phyloP scores from a whole-genome alignment of 1,140 invertebrate species.

The Rhagoletis pomonella region DNA sequence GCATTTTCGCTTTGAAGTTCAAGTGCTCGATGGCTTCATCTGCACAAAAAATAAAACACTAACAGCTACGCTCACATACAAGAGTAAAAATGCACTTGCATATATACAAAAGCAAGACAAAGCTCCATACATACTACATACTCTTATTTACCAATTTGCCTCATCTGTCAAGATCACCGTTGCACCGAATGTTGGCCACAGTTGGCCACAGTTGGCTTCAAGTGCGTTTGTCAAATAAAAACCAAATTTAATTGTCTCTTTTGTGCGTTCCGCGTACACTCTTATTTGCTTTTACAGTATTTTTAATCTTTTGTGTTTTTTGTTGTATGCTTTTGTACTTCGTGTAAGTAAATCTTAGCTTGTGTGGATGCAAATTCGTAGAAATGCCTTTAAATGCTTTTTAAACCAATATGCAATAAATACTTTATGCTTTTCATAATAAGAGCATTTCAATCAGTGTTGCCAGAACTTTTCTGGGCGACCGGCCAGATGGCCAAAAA shows the following conservation, averaged over 20 bases:
- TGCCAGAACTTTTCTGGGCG: no score
- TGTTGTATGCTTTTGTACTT: background rate
- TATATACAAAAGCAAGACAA: no score
- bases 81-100: background rate
- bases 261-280: slow-evolving; percentile 22
- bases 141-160: background rate
- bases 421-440: background rate
- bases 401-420: background rate
- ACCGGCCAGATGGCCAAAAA: no score
- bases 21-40: slow-evolving; percentile 14
- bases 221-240: slow-evolving; percentile 52
- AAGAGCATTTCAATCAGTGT: no score
- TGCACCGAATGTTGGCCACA: background rate
- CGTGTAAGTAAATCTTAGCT: background rate
- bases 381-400: background rate
- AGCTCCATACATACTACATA: no score
- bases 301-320: background rate
- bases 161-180: background rate
- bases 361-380: background rate
- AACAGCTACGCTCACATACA: background rate
- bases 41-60: background rate
- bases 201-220: background rate
- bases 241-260: slow-evolving; percentile 49
- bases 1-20: slow-evolving; percentile 50
- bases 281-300: background rate